These are phyloP conservation scores for Colinus virginianus DNA, from an alignment of 2,113 vertebrate genomes.

Conservation along the genomic window DNA sequence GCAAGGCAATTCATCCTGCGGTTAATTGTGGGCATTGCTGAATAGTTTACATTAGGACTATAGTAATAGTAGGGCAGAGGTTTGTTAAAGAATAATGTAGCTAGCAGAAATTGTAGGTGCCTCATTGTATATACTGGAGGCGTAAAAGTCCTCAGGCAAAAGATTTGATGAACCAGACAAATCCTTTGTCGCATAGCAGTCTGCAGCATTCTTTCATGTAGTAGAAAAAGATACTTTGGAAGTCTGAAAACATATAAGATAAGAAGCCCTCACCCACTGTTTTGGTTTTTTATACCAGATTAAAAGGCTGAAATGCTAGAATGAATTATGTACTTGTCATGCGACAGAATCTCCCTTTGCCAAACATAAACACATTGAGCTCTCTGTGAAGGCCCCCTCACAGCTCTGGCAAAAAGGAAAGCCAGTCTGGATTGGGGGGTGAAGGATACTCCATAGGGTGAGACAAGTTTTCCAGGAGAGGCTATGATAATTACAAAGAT, in stretches of 20 bases:
- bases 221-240: not conserved
- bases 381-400: not conserved
- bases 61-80: conserved; percentile 17
- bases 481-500: not conserved
- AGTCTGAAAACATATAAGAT: not conserved
- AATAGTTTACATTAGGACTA: conserved; percentile 52
- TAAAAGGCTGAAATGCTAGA: not conserved
- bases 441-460: not conserved
- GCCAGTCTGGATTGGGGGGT: not conserved
- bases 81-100: conserved; percentile 51
- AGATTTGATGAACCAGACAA: conserved; percentile 38
- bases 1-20: conserved; percentile 23
- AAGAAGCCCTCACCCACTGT: not conserved
- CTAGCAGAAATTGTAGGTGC: conserved; percentile 43
- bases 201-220: conserved; percentile 13
- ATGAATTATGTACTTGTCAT: not conserved
- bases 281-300: not conserved
- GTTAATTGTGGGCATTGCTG: conserved; percentile 52
- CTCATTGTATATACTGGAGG: conserved; percentile 45
- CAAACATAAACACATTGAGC: not conserved
- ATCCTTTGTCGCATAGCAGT: conserved; percentile 31
- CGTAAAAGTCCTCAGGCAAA: conserved; percentile 6
- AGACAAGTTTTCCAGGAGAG: not conserved
- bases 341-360: not conserved
- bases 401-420: not conserved